These are phyloP conservation scores for Alces alces DNA, from an alignment of 2,113 vertebrate genomes.

Conservation along the genomic window DNA sequence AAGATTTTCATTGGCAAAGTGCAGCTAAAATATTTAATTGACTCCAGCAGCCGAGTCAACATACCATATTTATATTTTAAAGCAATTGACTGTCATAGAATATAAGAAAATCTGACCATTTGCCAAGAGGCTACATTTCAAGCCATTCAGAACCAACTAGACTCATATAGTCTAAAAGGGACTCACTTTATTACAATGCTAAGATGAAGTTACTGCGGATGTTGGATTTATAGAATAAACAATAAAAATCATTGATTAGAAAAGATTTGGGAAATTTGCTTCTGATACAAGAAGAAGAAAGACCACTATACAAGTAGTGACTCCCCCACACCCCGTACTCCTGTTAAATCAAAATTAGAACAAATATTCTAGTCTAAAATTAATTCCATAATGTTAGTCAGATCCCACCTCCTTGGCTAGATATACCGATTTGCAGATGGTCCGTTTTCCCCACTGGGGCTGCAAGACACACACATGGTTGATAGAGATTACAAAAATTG, in stretches of 20 bases:
- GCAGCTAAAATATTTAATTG: conserved; percentile 29
- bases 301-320: not conserved
- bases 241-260: not conserved
- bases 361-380: not conserved
- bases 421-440: not conserved
- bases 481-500: conserved; percentile 31
- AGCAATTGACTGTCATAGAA: not conserved
- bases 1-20: conserved; percentile 40
- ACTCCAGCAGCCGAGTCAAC: conserved; percentile 36
- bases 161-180: not conserved
- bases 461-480: conserved; percentile 8
- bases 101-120: conserved; percentile 6
- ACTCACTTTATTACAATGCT: not conserved
- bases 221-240: conserved; percentile 11
- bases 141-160: not conserved
- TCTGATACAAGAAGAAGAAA: not conserved
- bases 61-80: conserved; percentile 25
- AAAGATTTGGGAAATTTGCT: not conserved
- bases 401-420: not conserved
- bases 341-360: not conserved
- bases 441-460: not conserved
- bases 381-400: not conserved
- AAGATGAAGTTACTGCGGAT: conserved; percentile 11
- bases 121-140: conserved; percentile 31
- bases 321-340: not conserved